Conservation (phyloP, 2,797 vertebrate genomes). For the Sparidentex hasta region DNA sequence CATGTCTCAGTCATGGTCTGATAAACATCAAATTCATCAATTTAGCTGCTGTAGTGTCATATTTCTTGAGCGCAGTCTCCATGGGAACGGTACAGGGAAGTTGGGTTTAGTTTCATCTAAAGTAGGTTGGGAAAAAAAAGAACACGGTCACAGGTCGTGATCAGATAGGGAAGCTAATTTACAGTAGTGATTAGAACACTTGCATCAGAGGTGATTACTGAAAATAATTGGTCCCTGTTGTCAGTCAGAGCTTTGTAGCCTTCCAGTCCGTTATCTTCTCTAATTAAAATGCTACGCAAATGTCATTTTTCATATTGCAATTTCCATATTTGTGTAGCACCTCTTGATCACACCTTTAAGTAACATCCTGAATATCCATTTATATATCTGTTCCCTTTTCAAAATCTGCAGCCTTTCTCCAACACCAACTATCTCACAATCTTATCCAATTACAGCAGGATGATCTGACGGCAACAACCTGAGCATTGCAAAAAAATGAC, state of each 20-base stretch:
- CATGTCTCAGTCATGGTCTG: too few species aligned
- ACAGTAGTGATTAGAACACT: constrained; percentile 30
- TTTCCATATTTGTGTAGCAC: constrained; percentile 17
- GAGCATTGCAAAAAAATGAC: constrained; percentile 39
- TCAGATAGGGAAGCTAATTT: constrained; percentile 43
- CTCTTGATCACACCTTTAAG: constrained; percentile 14
- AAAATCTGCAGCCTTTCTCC: constrained; percentile 30
- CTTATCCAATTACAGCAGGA: constrained; percentile 49
- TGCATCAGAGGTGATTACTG: constrained; percentile 11
- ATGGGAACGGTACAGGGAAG: too few species aligned
- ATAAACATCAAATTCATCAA: too few species aligned
- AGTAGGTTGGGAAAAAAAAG: too few species aligned
- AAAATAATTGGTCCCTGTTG: constrained; percentile 34
- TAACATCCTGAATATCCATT: constrained; percentile 16
- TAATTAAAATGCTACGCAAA: constrained; percentile 27
- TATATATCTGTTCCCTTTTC: constrained; percentile 12
- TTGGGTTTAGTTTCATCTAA: too few species aligned
- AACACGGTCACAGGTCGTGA: not conserved
- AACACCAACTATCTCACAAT: constrained; percentile 31
- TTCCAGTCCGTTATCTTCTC: not conserved
- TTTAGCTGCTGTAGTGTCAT: too few species aligned
- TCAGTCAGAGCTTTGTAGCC: constrained; percentile 9
- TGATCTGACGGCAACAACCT: not conserved
- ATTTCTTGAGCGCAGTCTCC: too few species aligned
- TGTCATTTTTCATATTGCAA: constrained; percentile 5